Conservation (phyloP, 2,797 vertebrate species). For the Sebastes minor region DNA sequence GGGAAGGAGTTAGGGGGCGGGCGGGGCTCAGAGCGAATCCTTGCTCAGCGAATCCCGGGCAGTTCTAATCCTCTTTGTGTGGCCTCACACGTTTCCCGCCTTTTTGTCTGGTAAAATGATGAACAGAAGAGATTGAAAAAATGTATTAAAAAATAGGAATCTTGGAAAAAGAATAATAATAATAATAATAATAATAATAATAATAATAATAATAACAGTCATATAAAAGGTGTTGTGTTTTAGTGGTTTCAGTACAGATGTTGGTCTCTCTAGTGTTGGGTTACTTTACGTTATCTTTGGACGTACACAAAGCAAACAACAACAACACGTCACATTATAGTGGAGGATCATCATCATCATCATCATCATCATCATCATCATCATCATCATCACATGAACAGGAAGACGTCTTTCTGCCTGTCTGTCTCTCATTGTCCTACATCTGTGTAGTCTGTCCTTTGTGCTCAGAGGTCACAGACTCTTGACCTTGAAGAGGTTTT, state of each 20-base stretch:
- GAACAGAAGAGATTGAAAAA: constrained; percentile 83
- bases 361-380: background rate
- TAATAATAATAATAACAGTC: constrained; percentile 57
- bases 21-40: constrained; percentile 78
- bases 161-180: constrained; percentile 47
- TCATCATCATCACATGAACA: background rate
- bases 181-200: constrained; percentile 46
- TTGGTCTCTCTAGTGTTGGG: constrained; percentile 6
- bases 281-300: constrained; percentile 16
- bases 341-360: background rate
- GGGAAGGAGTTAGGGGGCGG: constrained; percentile 25
- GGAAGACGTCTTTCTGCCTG: background rate
- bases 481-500: background rate
- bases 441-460: background rate
- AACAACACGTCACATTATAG: constrained; percentile 5
- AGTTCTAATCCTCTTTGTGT: constrained; percentile 87
- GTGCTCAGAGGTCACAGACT: background rate
- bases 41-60: constrained; percentile 85
- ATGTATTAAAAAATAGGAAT: constrained; percentile 71
- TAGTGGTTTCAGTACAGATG: constrained; percentile 62
- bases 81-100: constrained; percentile 87
- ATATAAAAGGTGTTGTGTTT: constrained; percentile 54
- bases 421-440: background rate
- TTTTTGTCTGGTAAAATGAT: constrained; percentile 88
- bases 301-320: constrained; percentile 44